These are phyloP conservation scores for Trissolcus brochymenae DNA, from an alignment of 2,888 invertebrate species.

Conservation along the genomic window DNA sequence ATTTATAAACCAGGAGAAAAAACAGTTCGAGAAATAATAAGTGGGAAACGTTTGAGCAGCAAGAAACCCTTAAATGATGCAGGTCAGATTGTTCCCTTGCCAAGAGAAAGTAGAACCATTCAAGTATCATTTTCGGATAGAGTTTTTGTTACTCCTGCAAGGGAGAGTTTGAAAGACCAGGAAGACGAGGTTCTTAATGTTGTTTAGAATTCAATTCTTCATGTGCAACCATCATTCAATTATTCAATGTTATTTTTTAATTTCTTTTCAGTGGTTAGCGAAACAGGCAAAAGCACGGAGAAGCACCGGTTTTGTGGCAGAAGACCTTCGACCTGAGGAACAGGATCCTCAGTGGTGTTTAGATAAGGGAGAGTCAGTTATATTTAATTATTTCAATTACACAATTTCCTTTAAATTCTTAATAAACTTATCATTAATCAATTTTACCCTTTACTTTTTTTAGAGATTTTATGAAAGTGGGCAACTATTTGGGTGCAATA, in stretches of 20 bases:
- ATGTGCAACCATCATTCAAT: no score
- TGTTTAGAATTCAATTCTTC: not conserved
- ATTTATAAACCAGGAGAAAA: conserved; percentile 39
- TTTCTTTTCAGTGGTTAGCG: conserved; percentile 81
- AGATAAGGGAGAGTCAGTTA: conserved; percentile 84
- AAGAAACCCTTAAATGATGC: conserved; percentile 70
- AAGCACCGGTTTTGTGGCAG: conserved; percentile 82
- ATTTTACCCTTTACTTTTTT: conserved; percentile 27
- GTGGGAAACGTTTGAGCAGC: conserved; percentile 64
- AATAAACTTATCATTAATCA: not conserved
- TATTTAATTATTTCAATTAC: not conserved
- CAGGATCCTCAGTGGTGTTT: conserved; percentile 89
- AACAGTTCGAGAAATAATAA: conserved; percentile 62
- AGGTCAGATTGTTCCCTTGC: conserved; percentile 78
- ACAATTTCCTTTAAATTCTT: not conserved
- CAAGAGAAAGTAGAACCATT: conserved; percentile 80
- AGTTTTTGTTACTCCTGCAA: conserved; percentile 87
- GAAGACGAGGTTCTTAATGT: conserved; percentile 81
- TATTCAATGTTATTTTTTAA: conserved; percentile 3
- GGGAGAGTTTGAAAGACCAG: conserved; percentile 83
- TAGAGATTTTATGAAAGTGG: conserved; percentile 84
- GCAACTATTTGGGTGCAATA: conserved; percentile 87
- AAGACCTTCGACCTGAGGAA: conserved; percentile 87
- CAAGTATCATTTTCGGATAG: conserved; percentile 85
- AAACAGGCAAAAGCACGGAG: conserved; percentile 86